Evolutionary conservation across 2,797 vertebrate genomes (phyloP).

Genomic region (Tenualosa ilisha): DNA sequence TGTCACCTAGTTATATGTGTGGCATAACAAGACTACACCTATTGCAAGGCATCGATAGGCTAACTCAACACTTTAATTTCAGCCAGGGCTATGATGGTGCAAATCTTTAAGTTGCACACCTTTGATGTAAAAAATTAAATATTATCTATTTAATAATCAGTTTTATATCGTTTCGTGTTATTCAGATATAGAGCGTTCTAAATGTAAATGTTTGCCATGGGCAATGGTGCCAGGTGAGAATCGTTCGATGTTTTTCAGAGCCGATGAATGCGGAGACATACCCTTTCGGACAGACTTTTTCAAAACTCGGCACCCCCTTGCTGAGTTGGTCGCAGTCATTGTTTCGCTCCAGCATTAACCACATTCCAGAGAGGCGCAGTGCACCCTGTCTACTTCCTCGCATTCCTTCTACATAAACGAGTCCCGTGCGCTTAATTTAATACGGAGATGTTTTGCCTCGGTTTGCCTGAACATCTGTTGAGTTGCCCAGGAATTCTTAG

Average conservation of each 20-base stretch:
- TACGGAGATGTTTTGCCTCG: constrained; percentile 42
- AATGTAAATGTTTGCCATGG: not conserved
- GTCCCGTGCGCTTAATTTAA: constrained; percentile 60
- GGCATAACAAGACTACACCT: not conserved
- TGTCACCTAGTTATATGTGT: not conserved
- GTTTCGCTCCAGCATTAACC: constrained; percentile 88
- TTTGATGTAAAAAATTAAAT: not conserved
- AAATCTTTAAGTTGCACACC: not conserved
- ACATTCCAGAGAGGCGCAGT: constrained; percentile 91
- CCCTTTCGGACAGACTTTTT: constrained; percentile 68
- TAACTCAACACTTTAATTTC: not conserved
- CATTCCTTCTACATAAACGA: constrained; percentile 87
- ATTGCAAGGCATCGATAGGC: not conserved
- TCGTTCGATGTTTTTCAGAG: constrained; percentile 12
- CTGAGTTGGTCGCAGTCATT: constrained; percentile 85
- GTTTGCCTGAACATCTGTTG: not conserved
- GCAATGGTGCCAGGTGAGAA: constrained; percentile 2
- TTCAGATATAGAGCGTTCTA: not conserved
- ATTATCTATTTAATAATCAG: not conserved
- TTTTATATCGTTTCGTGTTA: not conserved
- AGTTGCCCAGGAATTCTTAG: not conserved
- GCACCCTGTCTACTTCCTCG: constrained; percentile 86
- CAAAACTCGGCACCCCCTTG: constrained; percentile 74
- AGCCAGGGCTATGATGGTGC: not conserved
- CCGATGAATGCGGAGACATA: constrained; percentile 47